These are phyloP conservation scores for Drosophila pseudotalamancana DNA, from an alignment of 2,888 invertebrate species.

Conservation along the genomic window DNA sequence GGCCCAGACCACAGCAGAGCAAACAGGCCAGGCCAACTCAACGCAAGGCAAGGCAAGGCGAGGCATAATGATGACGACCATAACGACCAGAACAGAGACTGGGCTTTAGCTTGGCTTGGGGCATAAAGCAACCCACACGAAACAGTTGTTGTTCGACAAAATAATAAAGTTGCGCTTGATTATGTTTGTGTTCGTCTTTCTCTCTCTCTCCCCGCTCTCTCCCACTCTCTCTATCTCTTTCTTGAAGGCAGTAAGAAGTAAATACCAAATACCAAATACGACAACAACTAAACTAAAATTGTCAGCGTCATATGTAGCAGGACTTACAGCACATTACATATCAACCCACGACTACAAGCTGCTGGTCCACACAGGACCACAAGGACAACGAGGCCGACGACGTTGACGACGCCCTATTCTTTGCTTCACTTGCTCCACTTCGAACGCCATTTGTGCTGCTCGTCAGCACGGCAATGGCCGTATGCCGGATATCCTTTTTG, in stretches of 20 bases:
- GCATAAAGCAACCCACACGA: conserved; percentile 41
- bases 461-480: conserved; percentile 59
- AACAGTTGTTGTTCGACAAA: conserved; percentile 63
- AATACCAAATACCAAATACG: conserved; percentile 69
- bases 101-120: conserved; percentile 4
- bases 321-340: conserved; percentile 73
- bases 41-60: conserved; percentile 23
- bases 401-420: conserved; percentile 35
- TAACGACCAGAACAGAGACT: conserved; percentile 45
- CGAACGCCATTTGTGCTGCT: conserved; percentile 51
- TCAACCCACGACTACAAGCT: conserved; percentile 33
- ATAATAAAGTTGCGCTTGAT: conserved; percentile 79
- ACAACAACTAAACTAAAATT: conserved; percentile 76
- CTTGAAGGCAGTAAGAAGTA: conserved; percentile 14
- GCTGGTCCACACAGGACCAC: conserved; percentile 21
- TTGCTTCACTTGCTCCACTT: conserved; percentile 30
- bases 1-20: conserved; percentile 11
- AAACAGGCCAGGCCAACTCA: conserved; percentile 20
- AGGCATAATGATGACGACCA: conserved; percentile 73
- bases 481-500: conserved; percentile 81
- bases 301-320: conserved; percentile 59
- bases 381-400: conserved; percentile 20
- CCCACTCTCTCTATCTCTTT: neutral
- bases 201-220: neutral
- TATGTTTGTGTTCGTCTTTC: conserved; percentile 51